A percentile compares a stretch with the other conserved stretches of the same genome.
Evolutionary conservation across 2,797 vertebrate genomes (phyloP).

Genomic region (Semotilus atromaculatus): DNA sequence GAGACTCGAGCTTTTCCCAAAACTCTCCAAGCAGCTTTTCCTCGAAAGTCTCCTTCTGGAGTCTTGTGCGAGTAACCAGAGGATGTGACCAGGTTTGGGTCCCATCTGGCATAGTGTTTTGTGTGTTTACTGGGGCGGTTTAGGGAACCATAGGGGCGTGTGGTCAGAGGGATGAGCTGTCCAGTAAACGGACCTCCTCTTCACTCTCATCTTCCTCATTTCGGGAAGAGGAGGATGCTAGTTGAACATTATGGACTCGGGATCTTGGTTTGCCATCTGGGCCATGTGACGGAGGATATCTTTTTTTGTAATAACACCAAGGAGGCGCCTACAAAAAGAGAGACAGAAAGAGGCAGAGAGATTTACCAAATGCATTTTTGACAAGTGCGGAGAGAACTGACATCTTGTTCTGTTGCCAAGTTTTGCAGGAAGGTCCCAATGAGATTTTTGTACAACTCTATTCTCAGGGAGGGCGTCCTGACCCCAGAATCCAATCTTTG

Average conservation of each 20-base stretch:
- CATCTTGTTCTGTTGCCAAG: conserved; percentile 31
- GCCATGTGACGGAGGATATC: conserved; percentile 99
- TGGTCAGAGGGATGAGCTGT: conserved; percentile 87
- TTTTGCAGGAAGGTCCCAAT: conserved; percentile 20
- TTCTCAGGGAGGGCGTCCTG: background rate
- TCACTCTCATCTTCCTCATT: conserved; percentile 69
- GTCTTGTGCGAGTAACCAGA: conserved; percentile 33
- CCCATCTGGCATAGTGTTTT: conserved; percentile 29
- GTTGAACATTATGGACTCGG: conserved; percentile 99
- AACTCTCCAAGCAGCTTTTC: conserved; percentile 33
- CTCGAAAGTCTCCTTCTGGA: conserved; percentile 20
- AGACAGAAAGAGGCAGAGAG: background rate
- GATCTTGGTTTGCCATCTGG: conserved; percentile 99
- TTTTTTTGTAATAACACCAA: conserved; percentile 99
- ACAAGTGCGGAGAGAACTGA: background rate
- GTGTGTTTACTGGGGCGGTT: conserved; percentile 3
- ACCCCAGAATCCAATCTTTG: background rate
- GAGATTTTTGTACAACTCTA: too few species aligned
- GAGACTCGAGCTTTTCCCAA: conserved; percentile 48
- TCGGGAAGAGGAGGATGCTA: conserved; percentile 80
- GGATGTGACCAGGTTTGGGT: conserved; percentile 30
- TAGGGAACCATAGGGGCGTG: conserved; percentile 52
- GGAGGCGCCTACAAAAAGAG: conserved; percentile 88
- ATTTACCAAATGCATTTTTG: background rate
- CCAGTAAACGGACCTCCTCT: conserved; percentile 89